phyloP scores from a whole-genome alignment of 2,113 vertebrate species.

The Myotis yumanensis region DNA sequence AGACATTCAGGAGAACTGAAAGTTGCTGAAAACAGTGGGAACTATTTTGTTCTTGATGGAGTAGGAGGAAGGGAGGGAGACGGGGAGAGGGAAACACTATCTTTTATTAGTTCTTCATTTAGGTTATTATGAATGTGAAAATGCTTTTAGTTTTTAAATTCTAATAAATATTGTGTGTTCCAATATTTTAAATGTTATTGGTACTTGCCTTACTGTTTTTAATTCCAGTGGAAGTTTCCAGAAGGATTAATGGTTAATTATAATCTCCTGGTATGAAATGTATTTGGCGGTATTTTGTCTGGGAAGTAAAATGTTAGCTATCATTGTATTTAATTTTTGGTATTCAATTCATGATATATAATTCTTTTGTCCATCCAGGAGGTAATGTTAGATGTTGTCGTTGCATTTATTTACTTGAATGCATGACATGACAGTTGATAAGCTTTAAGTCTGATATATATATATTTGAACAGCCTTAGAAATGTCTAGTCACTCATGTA shows the following conservation, averaged over 20 bases:
- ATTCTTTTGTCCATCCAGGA: neutral
- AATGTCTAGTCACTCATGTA: neutral
- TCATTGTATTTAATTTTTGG: neutral
- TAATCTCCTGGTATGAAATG: neutral
- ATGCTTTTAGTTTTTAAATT: neutral
- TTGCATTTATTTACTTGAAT: constrained; percentile 14
- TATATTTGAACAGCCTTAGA: neutral
- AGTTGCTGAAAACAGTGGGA: neutral
- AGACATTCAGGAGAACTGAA: neutral
- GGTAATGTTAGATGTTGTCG: neutral
- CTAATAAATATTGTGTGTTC: neutral
- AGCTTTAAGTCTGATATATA: neutral
- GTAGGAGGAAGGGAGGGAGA: neutral
- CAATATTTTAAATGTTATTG: constrained; percentile 12
- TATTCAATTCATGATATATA: neutral
- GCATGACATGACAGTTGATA: neutral
- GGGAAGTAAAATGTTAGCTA: constrained; percentile 11
- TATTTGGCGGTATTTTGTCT: constrained; percentile 1
- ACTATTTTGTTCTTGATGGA: constrained; percentile 11
- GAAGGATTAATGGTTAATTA: constrained; percentile 2
- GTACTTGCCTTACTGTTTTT: constrained; percentile 11
- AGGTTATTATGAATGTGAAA: neutral
- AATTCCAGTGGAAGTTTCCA: neutral
- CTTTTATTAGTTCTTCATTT: neutral
- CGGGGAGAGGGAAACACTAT: neutral